Conservation (phyloP, 2,113 vertebrate genomes). For the Strix uralensis region DNA sequence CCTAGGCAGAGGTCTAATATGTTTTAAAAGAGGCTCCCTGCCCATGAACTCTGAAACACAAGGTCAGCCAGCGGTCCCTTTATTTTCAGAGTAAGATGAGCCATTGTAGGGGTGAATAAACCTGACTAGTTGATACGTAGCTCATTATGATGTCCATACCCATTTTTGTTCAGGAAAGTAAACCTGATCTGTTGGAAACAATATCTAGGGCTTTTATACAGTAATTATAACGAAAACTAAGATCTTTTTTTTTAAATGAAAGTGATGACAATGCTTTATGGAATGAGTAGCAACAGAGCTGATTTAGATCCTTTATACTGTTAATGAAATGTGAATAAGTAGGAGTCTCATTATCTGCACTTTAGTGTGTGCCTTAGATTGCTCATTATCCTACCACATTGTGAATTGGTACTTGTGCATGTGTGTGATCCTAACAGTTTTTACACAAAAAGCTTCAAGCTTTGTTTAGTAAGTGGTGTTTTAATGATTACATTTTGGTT, state of each 20-base stretch:
- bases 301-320: conserved; percentile 59
- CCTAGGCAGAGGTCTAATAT: not conserved
- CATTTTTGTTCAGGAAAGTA: conserved; percentile 45
- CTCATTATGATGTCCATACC: conserved; percentile 51
- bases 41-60: conserved; percentile 25
- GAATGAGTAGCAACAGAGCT: conserved; percentile 54
- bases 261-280: conserved; percentile 60
- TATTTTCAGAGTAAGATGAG: conserved; percentile 62
- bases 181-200: conserved; percentile 65
- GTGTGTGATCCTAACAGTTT: conserved; percentile 27
- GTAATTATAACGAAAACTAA: conserved; percentile 58
- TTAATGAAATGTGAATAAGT: conserved; percentile 69
- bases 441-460: conserved; percentile 30
- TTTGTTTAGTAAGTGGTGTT: conserved; percentile 50
- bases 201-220: conserved; percentile 53
- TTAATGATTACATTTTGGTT: conserved; percentile 29
- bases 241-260: conserved; percentile 45
- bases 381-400: conserved; percentile 42
- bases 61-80: conserved; percentile 45
- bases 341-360: conserved; percentile 68
- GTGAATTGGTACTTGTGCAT: conserved; percentile 27
- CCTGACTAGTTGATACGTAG: conserved; percentile 4
- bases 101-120: conserved; percentile 39
- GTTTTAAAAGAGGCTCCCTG: not conserved
- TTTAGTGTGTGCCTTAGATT: conserved; percentile 50